Conservation (phyloP, 2,113 vertebrate species). For the Eublepharis macularius region DNA sequence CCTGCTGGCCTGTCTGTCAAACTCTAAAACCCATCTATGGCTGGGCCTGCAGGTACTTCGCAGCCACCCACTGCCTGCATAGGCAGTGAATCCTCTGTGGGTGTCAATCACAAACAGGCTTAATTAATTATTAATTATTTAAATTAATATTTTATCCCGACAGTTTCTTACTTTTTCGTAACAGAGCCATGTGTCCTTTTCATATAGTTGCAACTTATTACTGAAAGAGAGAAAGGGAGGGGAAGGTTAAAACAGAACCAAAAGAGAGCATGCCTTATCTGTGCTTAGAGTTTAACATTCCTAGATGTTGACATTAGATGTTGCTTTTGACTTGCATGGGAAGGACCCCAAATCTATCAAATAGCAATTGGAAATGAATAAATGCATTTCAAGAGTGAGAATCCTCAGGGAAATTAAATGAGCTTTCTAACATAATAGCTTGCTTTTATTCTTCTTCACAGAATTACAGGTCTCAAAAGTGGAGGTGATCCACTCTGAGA, state of each 20-base stretch:
- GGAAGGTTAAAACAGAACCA: background rate
- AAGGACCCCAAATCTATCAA: background rate
- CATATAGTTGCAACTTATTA: constrained; percentile 43
- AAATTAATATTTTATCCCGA: background rate
- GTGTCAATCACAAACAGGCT: background rate
- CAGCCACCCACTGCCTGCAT: too few relatives aligned
- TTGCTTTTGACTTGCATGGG: background rate
- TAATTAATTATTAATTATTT: background rate
- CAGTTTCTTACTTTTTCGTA: constrained; percentile 86
- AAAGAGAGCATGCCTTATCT: background rate
- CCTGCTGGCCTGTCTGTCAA: background rate
- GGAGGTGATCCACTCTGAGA: background rate
- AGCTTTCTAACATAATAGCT: background rate
- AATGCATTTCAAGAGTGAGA: background rate
- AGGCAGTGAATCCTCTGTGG: background rate
- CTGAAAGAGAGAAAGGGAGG: constrained; percentile 40
- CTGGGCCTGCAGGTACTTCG: background rate
- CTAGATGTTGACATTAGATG: background rate
- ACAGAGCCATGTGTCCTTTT: constrained; percentile 83
- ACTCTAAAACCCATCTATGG: background rate
- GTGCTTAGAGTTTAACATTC: background rate
- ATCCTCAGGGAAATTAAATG: background rate
- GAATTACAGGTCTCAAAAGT: background rate
- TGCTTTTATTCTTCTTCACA: background rate
- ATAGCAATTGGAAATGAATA: background rate